Conservation (phyloP, 2,888 invertebrate genomes). For the Bombylius discolor region DNA sequence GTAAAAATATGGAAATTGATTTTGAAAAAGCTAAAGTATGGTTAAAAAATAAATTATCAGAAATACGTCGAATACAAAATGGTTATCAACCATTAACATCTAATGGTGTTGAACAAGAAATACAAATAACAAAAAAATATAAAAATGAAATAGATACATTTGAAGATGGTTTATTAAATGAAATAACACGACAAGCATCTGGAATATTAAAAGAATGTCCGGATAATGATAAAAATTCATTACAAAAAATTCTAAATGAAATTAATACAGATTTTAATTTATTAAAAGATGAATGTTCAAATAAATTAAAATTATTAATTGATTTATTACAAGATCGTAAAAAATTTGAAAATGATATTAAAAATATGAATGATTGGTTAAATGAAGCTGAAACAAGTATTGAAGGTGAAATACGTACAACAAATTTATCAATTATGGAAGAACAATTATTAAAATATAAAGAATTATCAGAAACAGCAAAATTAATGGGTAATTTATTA, state of each 20-base stretch:
- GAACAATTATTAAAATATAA: constrained; percentile 81
- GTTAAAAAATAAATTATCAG: constrained; percentile 63
- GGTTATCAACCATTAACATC: constrained; percentile 69
- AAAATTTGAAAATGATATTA: constrained; percentile 68
- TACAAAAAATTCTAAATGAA: constrained; percentile 54
- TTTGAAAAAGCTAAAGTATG: constrained; percentile 68
- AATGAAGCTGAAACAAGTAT: constrained; percentile 81
- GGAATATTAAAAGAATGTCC: constrained; percentile 70
- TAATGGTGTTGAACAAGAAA: constrained; percentile 69
- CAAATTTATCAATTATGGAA: constrained; percentile 68
- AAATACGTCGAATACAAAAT: constrained; percentile 55
- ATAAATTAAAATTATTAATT: constrained; percentile 55
- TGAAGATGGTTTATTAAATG: constrained; percentile 57
- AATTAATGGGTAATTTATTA: constrained; percentile 55
- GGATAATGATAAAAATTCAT: constrained; percentile 49
- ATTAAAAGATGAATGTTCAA: constrained; percentile 57
- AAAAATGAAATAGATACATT: constrained; percentile 66
- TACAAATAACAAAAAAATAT: constrained; percentile 59
- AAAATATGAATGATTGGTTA: constrained; percentile 75
- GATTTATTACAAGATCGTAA: constrained; percentile 65
- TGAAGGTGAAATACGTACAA: constrained; percentile 64
- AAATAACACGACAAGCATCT: constrained; percentile 62
- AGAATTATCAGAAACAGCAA: constrained; percentile 60
- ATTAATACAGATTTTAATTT: constrained; percentile 58
- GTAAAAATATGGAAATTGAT: constrained; percentile 63